Conservation (phyloP, 2,797 vertebrate genomes). For the Epinephelus coioides region DNA sequence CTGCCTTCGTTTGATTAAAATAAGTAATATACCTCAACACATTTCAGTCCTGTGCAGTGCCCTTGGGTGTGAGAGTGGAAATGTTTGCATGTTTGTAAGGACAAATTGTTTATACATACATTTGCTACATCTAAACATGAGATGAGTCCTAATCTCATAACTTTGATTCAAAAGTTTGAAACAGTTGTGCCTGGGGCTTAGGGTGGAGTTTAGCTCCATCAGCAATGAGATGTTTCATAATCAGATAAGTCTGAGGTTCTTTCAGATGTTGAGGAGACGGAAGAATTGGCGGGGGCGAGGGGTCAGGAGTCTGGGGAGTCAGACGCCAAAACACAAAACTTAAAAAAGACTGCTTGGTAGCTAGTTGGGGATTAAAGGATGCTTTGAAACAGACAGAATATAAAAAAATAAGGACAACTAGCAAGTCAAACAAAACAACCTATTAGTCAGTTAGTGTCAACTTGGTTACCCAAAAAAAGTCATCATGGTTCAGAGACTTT, state of each 20-base stretch:
- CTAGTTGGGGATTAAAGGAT: not conserved
- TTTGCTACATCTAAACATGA: not conserved
- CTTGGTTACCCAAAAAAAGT: constrained; percentile 13
- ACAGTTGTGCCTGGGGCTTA: constrained; percentile 29
- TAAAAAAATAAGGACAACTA: not conserved
- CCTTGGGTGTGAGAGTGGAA: not conserved
- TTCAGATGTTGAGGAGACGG: constrained; percentile 55
- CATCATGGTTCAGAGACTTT: constrained; percentile 55
- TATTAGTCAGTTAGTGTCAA: not conserved
- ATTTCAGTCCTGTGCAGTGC: not conserved
- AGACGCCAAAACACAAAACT: constrained; percentile 27
- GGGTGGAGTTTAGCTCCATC: constrained; percentile 59
- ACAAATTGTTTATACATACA: constrained; percentile 13
- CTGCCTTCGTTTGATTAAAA: not conserved
- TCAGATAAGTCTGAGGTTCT: constrained; percentile 63
- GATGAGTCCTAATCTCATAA: constrained; percentile 52
- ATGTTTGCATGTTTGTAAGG: not conserved
- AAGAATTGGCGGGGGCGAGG: constrained; percentile 22
- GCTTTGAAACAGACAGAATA: not conserved
- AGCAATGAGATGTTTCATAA: constrained; percentile 60
- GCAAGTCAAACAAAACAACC: constrained; percentile 4
- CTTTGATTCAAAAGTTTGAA: constrained; percentile 59
- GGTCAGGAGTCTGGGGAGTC: constrained; percentile 45
- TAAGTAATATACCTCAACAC: not conserved
- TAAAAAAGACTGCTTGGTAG: not conserved